Base-by-base conservation (phyloP, 2,888 invertebrate species). In the Pteria penguin region DNA sequence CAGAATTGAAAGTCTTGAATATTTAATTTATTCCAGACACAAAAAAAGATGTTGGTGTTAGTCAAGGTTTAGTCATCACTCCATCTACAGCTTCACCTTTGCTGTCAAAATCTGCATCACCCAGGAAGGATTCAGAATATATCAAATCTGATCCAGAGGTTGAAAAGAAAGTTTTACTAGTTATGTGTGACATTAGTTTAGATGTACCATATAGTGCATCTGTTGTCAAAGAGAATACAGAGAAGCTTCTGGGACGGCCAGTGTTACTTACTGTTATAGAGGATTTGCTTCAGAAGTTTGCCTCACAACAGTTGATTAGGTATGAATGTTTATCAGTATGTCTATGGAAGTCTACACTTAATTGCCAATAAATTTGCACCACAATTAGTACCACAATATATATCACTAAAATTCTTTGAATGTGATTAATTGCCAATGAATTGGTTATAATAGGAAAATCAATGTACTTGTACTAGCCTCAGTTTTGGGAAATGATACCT, bases 281-380 rank as follows among this genome's bases (percentile, higher is more conserved):
- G 84, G 95, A 95, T 90, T 93, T 96, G 63, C 91, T 96, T 3
- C 95, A 95, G 84, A 96, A 96, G 91, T 94, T 96, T 90, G 94
- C 96, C 1, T 94, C 95, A n/a, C 96, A 96, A 90, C 95, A 95
- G 88, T 91, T 95, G 68, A 94, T 96, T 76, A 94, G 84, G 89
- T 89, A 67, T 55, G 57, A 68, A n/a, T n/a, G n/a, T n/a, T n/a
- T n/a, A n/a, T n/a, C n/a, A n/a, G n/a, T n/a, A n/a, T n/a, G n/a
- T n/a, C n/a, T n/a, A n/a, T n/a, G n/a, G n/a, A n/a, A n/a, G n/a
- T n/a, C n/a, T n/a, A n/a, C n/a, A n/a, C n/a, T n/a, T n/a, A n/a
- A n/a, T n/a, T n/a, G n/a, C n/a, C n/a, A n/a, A n/a, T n/a, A n/a
- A n/a, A n/a, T n/a, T n/a, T n/a, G n/a, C n/a, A n/a, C n/a, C n/a